Evolutionary conservation across 2,113 vertebrate genomes (phyloP), one percentile per base, ranked within the genome.

Genomic region (Cephalopholis sonnerati): DNA sequence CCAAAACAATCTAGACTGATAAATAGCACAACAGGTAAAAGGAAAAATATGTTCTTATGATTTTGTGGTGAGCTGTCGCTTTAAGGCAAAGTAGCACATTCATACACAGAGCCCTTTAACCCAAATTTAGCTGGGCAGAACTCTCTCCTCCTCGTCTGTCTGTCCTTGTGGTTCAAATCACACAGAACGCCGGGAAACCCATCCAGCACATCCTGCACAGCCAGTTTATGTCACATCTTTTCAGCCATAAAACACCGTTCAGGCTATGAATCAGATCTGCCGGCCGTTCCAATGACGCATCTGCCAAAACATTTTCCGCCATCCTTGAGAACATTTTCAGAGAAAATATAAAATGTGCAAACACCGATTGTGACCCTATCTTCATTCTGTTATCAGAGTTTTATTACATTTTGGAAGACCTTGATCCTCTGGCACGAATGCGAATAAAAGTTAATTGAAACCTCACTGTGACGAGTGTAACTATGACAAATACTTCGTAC

Each of bases 221-320:
- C 62, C 36, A 81, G 66, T 80, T 82, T 74, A 83, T 83, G 79
- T 91, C 79, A 90, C 79, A 78, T 66, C 53, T 51, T 48, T 48
- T 81, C 63, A 88, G 70, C 74, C 72, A 76, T 70, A 48, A 87
- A 81, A 83, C 77, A 54, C 62, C 3, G 32, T 86, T 81, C 64
- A 55, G 72, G 39, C 79, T 46, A 58, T 86, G 83, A 79, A 83
- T 85, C 78, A 79, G 48, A 65, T 69, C 46, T 44, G 64, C 59
- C 41, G 58, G 58, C 61, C 36, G 51, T 79, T 75, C 54, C 74
- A 68, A 7, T 80, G 79, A 83, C 5, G 24, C 75, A 48, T 79
- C 66, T 70, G 79, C 71, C 53, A 87, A 81, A 85, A 82, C 27
- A 71, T 46, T 82, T 73, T 74, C 3, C 8, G 32, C n/a, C 66